These are phyloP conservation scores for Neogale vison DNA, from an alignment of 2,113 vertebrate species.

Conservation along the genomic window DNA sequence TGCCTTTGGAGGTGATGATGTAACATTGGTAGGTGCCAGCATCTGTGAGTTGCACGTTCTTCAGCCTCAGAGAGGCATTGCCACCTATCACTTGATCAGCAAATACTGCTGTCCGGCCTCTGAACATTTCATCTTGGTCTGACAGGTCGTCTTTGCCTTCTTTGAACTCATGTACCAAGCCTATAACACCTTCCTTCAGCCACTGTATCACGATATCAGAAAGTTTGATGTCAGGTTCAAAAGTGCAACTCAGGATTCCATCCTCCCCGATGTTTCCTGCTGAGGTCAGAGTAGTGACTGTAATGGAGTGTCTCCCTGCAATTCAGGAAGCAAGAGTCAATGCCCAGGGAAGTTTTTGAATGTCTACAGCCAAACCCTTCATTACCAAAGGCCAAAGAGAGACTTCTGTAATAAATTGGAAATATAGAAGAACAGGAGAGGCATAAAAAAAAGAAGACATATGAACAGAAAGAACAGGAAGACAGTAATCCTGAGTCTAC, in stretches of 20 bases:
- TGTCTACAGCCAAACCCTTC: neutral
- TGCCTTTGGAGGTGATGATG: slow-evolving; percentile 81
- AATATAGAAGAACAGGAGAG: neutral
- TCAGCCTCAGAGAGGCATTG: slow-evolving; percentile 83
- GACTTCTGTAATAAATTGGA: neutral
- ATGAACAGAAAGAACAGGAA: neutral
- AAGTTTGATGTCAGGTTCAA: slow-evolving; percentile 69
- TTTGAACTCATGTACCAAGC: slow-evolving; percentile 81
- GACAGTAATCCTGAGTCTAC: neutral
- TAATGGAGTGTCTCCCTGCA: slow-evolving; percentile 76
- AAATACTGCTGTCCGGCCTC: slow-evolving; percentile 76
- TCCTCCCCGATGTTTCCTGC: slow-evolving; percentile 76
- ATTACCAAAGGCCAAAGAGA: neutral
- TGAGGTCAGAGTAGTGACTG: slow-evolving; percentile 17
- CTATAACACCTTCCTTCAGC: slow-evolving; percentile 78
- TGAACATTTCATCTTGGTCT: slow-evolving; percentile 69
- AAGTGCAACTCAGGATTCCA: slow-evolving; percentile 80
- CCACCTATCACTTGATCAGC: slow-evolving; percentile 75
- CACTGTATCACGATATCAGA: slow-evolving; percentile 79
- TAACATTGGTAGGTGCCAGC: slow-evolving; percentile 81
- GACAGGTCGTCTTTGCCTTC: slow-evolving; percentile 77
- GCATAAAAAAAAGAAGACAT: neutral
- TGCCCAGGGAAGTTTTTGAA: neutral
- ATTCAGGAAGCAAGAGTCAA: slow-evolving; percentile 21
- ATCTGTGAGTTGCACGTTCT: slow-evolving; percentile 73